Base-by-base conservation (phyloP, 2,888 invertebrate genomes). In the Nipponacmea schrenckii region DNA sequence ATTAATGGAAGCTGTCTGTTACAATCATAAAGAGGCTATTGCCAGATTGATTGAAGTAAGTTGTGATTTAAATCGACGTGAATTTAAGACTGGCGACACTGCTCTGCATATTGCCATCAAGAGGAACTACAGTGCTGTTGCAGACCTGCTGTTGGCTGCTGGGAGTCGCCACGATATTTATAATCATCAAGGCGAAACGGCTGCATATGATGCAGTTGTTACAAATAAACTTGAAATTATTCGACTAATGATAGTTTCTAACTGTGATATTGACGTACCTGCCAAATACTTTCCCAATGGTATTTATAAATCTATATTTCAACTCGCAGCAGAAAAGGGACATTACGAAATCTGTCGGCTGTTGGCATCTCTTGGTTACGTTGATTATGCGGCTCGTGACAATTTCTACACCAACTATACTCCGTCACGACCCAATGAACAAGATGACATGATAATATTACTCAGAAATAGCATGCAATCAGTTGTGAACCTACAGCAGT, bases 1-100 rank as follows among this genome's bases (percentile, higher is more conserved):
- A 0, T 81, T 87, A 24, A 88, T 88, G 88, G 88, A 88, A 70
- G 88, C 88, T 0, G 88, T 88, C 39, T 86, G 86, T 75, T 88
- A 88, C 79, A 88, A 88, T 80, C 88, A 88, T 77, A 85, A 83
- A 73, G 87, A 87, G 67, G 85, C 86, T 10, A 86, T 87, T 15
- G 83, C 85, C 8, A 79, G 82, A 4, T 82, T 88, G 17, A 80
- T 87, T 39, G 79, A 79, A 50, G 84, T 82, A 24, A 81, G 79
- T 73, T 87, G 87, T 79, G 85, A 88, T 80, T 80, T 88, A 67
- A 87, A 87, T 79, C 80, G 86, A 39, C 79, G 88, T 10, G 88
- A 88, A 78, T 87, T 86, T 77, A 86, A 87, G 79, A 87, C 86
- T 3, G 88, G 88, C 5, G 88, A 88, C 75, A 88, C 88, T 1